Conservation (phyloP, 2,888 invertebrate species). For the Heteromurus nitidus region DNA sequence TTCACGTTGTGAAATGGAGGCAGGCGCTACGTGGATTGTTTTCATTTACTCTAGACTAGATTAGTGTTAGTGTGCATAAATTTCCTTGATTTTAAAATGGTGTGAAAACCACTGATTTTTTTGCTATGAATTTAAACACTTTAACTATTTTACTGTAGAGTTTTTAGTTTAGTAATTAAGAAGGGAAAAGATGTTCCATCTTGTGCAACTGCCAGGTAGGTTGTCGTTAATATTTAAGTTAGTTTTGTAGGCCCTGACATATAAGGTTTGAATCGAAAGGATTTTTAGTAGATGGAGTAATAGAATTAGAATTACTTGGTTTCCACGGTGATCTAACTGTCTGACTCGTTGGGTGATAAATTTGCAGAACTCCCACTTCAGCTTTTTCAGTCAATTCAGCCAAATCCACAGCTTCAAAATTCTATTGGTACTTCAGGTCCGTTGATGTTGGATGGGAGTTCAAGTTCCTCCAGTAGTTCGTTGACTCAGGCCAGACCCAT, state of each 20-base stretch:
- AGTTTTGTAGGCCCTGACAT: not conserved
- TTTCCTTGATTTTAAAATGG: slow-evolving; percentile 11
- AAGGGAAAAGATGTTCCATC: slow-evolving; percentile 37
- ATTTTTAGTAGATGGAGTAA: no score
- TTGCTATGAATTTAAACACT: not conserved
- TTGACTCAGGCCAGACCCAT: not conserved
- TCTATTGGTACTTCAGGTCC: not conserved
- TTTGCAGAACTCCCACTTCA: slow-evolving; percentile 20
- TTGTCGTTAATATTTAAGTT: not conserved
- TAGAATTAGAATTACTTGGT: no score
- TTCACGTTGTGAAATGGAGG: no score
- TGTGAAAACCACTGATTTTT: not conserved
- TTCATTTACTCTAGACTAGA: no score
- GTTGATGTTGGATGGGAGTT: not conserved
- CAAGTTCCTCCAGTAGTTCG: not conserved
- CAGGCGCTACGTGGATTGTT: no score
- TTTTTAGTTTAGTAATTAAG: no score
- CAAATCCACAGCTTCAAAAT: not conserved
- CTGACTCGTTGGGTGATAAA: no score
- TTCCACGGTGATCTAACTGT: no score
- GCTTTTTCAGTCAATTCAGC: not conserved
- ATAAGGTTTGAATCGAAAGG: not conserved
- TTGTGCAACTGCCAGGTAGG: slow-evolving; percentile 25
- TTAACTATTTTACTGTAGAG: slow-evolving; percentile 3
- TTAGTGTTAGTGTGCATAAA: no score